Percentiles rank a stretch among this genome's conserved stretches.
Conservation (phyloP, 53 echinoderm and acorn worm species). For the Pentamera pediparva region DNA sequence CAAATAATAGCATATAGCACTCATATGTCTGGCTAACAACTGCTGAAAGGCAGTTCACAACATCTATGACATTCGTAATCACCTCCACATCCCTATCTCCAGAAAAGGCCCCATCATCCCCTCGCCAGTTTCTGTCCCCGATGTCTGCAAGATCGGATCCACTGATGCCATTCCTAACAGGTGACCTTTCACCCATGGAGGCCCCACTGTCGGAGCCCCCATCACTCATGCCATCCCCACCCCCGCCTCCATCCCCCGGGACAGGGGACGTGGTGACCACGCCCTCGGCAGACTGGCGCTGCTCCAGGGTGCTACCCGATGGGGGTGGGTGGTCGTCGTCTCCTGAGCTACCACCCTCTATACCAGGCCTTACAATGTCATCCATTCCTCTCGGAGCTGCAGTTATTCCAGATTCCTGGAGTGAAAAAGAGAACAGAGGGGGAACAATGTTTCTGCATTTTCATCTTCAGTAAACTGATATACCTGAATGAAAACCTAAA, state of each 20-base stretch:
- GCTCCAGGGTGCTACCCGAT: constrained; percentile 13
- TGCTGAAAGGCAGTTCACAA: too few species aligned
- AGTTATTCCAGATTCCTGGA: too few species aligned
- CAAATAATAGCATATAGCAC: too few species aligned
- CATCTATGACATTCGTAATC: too few species aligned
- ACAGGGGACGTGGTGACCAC: constrained; percentile 68
- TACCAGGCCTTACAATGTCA: constrained; percentile 52
- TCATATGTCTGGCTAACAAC: too few species aligned
- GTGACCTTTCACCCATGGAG: constrained; percentile 24
- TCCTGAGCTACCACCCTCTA: constrained; percentile 93
- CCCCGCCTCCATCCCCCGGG: constrained; percentile 94
- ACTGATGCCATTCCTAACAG: constrained; percentile 4
- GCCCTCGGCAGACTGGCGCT: constrained; percentile 83
- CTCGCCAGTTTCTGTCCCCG: neutral
- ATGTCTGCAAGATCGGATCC: neutral
- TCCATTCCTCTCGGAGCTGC: too few species aligned
- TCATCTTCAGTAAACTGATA: too few species aligned
- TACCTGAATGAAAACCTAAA: too few species aligned
- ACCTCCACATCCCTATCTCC: constrained; percentile 13
- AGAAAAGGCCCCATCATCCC: neutral
- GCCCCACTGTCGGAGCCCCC: constrained; percentile 44
- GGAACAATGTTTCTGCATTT: too few species aligned
- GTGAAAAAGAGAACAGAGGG: constrained; percentile 31
- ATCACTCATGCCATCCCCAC: constrained; percentile 98
- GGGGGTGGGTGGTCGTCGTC: constrained; percentile 53